These are phyloP conservation scores for Anthonomus grandis DNA, from an alignment of 1,140 invertebrate genomes.

Conservation along the genomic window DNA sequence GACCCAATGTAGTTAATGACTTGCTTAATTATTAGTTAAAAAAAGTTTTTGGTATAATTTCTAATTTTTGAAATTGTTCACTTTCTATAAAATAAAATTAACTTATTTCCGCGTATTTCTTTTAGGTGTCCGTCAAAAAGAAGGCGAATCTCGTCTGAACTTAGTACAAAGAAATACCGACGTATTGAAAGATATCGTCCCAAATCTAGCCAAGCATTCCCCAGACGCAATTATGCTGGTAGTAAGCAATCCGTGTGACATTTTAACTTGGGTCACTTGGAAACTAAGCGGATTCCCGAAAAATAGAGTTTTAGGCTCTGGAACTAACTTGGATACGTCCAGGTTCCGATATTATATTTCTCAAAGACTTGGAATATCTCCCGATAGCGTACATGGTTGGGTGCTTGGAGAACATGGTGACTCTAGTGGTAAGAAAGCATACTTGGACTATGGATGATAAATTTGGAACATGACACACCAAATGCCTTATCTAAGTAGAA, in stretches of 20 bases:
- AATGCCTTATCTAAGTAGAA: too few species aligned
- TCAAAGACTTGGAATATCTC: slow-evolving; percentile 73
- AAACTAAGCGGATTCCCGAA: slow-evolving; percentile 84
- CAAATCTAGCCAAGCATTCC: slow-evolving; percentile 76
- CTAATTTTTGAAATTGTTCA: too few species aligned
- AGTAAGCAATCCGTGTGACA: slow-evolving; percentile 88
- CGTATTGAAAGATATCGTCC: slow-evolving; percentile 82
- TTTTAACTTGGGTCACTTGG: slow-evolving; percentile 88
- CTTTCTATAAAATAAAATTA: too few species aligned
- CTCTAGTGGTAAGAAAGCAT: slow-evolving; percentile 63
- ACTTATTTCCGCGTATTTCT: too few species aligned
- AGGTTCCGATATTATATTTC: slow-evolving; percentile 83
- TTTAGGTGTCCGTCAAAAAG: slow-evolving; percentile 75
- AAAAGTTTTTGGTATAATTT: too few species aligned
- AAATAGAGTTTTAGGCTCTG: slow-evolving; percentile 84
- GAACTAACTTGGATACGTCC: slow-evolving; percentile 86
- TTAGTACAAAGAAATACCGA: slow-evolving; percentile 86
- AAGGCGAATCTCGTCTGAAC: slow-evolving; percentile 77
- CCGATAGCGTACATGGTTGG: slow-evolving; percentile 81
- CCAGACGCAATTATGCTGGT: slow-evolving; percentile 83
- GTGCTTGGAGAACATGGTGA: slow-evolving; percentile 87
- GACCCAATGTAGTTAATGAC: too few species aligned
- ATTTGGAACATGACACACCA: too few species aligned
- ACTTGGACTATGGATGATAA: too few species aligned
- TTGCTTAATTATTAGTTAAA: too few species aligned